Evolutionary conservation across 2,888 invertebrate genomes (phyloP), one percentile per base, ranked within the genome.

Genomic region (Lottia gigantea): DNA sequence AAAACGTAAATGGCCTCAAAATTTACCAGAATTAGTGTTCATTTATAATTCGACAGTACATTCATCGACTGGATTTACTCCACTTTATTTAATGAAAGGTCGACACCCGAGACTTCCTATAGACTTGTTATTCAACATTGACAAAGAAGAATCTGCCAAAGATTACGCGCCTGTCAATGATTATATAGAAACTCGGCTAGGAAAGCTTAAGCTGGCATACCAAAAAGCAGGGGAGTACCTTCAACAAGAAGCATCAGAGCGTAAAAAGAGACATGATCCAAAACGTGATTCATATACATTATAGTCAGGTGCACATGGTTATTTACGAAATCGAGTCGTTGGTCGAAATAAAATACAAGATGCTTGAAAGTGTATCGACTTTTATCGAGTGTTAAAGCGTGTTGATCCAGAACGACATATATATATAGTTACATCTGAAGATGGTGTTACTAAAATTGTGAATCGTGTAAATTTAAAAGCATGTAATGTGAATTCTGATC

Each of bases 51-150:
- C 62, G 16, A 72, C 66, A 7, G 66, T 65, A 25, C 72, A 72
- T 45, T 40, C 61, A 16, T 19, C 66, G 8, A 70, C 72, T 25
- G 70, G 67, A 8, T 70, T 64, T 55, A 63, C 73, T 19, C 68
- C 69, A 15, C 63, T 68, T 64, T 70, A 63, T 40, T 23, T 73
- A 23, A 65, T 73, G 19, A 71, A 71, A 61, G 71, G 74, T 7
- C 40, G 71, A 45, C 73, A 74, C 11, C 71, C 73, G 12, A 23
- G 49, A 31, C 26, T 73, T 23, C 71, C 73, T 25, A 66, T 73
- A 25, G 73, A 71, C 61, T 23, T 66, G 12, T 19, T 73, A 19
- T 67, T 71, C n/a, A 68, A 65, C n/a, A 11, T 8, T 16, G 16
- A 14, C 11, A 49, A 49, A 7, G n/a, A 49, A n/a, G n/a, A n/a